These are phyloP conservation scores for Ondatra zibethicus DNA, from an alignment of 2,113 vertebrate genomes.

Conservation along the genomic window DNA sequence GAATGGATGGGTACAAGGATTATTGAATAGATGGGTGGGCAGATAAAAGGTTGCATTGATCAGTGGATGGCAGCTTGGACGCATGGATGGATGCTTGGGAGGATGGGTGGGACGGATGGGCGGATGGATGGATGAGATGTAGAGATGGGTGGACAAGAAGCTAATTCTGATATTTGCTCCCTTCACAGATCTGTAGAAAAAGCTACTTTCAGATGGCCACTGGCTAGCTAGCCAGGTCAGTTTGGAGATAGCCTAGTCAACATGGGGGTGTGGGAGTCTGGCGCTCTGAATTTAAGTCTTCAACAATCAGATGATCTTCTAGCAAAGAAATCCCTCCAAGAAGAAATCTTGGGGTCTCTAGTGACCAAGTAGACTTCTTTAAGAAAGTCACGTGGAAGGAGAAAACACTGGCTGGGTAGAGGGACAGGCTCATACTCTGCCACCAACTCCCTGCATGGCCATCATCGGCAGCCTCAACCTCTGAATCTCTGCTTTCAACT, in stretches of 20 bases:
- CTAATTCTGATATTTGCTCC: neutral
- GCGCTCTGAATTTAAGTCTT: neutral
- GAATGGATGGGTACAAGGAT: neutral
- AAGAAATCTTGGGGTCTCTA: neutral
- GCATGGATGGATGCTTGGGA: no score
- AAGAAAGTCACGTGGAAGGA: rapidly evolving
- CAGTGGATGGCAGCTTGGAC: no score
- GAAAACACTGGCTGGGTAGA: neutral
- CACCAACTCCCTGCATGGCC: neutral
- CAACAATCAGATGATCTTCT: neutral
- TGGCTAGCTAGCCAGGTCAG: neutral
- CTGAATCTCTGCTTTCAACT: neutral
- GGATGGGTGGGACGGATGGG: neutral
- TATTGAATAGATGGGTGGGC: neutral
- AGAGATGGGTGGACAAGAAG: neutral
- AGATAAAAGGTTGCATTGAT: neutral
- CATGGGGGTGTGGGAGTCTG: neutral
- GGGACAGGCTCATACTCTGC: neutral
- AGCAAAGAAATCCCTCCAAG: neutral
- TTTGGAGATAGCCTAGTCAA: neutral
- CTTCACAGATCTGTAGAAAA: neutral
- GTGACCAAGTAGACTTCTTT: neutral
- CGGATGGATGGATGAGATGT: neutral
- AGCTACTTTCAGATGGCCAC: neutral
- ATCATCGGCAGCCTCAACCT: neutral